These are phyloP conservation scores for Anolis sagrei DNA, from an alignment of 2,113 vertebrate species.

Conservation along the genomic window DNA sequence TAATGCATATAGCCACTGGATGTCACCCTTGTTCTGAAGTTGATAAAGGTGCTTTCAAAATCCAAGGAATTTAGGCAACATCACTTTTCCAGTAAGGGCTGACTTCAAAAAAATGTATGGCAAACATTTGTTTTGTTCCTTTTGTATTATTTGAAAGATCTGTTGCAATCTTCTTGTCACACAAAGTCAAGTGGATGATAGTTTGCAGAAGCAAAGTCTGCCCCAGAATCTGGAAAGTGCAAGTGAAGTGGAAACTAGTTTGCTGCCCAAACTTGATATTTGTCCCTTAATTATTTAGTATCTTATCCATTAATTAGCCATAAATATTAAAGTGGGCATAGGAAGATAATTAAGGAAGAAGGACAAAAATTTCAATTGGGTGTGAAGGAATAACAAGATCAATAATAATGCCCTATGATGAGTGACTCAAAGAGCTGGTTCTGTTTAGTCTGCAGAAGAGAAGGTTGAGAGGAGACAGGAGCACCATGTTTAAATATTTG, in stretches of 20 bases:
- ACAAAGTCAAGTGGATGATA: background rate
- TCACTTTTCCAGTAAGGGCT: constrained; percentile 22
- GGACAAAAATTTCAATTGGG: background rate
- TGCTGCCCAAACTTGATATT: background rate
- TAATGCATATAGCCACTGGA: constrained; percentile 66
- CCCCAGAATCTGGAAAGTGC: background rate
- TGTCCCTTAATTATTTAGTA: background rate
- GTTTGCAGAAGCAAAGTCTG: background rate
- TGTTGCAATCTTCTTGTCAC: background rate
- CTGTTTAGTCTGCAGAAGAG: no score
- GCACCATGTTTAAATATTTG: no score
- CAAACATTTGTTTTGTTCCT: background rate
- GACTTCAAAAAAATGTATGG: background rate
- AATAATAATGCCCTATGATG: background rate
- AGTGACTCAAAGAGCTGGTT: no score
- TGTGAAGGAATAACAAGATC: background rate
- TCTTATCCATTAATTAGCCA: constrained; percentile 6
- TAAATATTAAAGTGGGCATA: constrained; percentile 2
- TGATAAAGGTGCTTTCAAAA: constrained; percentile 10
- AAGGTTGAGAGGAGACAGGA: no score
- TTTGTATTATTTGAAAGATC: background rate
- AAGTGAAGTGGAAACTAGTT: background rate
- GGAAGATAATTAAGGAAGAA: background rate
- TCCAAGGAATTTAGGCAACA: background rate
- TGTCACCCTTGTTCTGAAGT: constrained; percentile 62